Evolutionary conservation across 2,888 invertebrate genomes (phyloP).

Genomic region (Andrena praecox): DNA sequence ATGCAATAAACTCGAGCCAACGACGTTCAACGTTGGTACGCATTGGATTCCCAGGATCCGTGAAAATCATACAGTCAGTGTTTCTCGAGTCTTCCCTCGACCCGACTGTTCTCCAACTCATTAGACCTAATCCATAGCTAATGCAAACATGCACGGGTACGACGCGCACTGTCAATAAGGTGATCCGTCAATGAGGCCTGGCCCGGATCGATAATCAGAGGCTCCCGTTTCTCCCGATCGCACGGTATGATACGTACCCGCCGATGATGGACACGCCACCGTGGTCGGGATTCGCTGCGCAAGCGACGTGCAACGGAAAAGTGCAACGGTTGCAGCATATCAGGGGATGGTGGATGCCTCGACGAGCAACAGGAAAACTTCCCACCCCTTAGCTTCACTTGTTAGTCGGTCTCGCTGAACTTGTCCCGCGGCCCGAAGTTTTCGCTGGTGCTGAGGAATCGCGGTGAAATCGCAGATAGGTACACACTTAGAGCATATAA

Average conservation of each 20-base stretch:
- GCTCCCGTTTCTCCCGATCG: constrained; percentile 25
- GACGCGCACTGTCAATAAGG: constrained; percentile 47
- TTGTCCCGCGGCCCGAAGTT: background rate
- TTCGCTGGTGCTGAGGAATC: background rate
- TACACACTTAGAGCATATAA: too few species aligned
- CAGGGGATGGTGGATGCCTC: background rate
- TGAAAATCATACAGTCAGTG: constrained; percentile 33
- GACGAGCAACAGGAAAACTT: background rate
- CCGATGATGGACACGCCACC: constrained; percentile 1
- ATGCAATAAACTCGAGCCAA: background rate
- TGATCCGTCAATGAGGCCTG: constrained; percentile 26
- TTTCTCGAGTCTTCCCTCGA: background rate
- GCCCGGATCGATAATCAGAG: constrained; percentile 45
- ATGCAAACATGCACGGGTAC: constrained; percentile 19
- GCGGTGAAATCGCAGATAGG: background rate
- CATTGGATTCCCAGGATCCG: background rate
- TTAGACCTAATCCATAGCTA: constrained; percentile 27
- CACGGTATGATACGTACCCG: constrained; percentile 7
- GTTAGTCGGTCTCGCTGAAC: background rate
- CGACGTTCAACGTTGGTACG: background rate
- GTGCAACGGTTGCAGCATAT: background rate
- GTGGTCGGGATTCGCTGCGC: constrained; percentile 8
- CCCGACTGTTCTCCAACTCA: constrained; percentile 24
- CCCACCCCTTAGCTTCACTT: background rate
- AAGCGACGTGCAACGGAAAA: constrained; percentile 12